These are phyloP conservation scores for Ormyrus nitidulus DNA, from an alignment of 2,888 invertebrate genomes.

Conservation along the genomic window DNA sequence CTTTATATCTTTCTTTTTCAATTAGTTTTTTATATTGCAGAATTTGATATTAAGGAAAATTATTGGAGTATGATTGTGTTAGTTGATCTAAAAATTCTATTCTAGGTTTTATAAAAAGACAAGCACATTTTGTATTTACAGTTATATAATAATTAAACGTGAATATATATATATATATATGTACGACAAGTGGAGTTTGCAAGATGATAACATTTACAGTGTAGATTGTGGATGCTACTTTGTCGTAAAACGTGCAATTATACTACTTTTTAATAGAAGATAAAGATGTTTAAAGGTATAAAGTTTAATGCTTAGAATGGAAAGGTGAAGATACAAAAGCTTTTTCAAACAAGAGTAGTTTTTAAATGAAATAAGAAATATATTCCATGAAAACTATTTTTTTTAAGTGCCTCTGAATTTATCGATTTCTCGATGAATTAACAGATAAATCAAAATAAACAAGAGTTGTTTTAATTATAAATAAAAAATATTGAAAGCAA, in stretches of 20 bases:
- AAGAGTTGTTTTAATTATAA: too few species aligned
- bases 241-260: too few species aligned
- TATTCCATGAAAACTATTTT: too few species aligned
- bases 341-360: too few species aligned
- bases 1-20: too few species aligned
- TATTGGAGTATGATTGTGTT: not conserved
- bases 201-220: not conserved
- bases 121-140: not conserved
- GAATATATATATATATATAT: not conserved
- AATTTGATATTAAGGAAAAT: not conserved
- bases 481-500: too few species aligned
- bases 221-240: not conserved
- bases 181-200: constrained; percentile 1
- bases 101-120: not conserved
- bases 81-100: not conserved
- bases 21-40: too few species aligned
- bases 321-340: too few species aligned
- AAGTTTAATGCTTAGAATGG: not conserved
- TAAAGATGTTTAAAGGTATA: constrained; percentile 32
- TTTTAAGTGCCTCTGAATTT: too few species aligned
- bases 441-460: too few species aligned
- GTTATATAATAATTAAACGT: not conserved
- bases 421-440: too few species aligned
- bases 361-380: too few species aligned
- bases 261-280: not conserved